Evolutionary conservation across 2,888 invertebrate genomes (phyloP).

Genomic region (Cyaniris semiargus): DNA sequence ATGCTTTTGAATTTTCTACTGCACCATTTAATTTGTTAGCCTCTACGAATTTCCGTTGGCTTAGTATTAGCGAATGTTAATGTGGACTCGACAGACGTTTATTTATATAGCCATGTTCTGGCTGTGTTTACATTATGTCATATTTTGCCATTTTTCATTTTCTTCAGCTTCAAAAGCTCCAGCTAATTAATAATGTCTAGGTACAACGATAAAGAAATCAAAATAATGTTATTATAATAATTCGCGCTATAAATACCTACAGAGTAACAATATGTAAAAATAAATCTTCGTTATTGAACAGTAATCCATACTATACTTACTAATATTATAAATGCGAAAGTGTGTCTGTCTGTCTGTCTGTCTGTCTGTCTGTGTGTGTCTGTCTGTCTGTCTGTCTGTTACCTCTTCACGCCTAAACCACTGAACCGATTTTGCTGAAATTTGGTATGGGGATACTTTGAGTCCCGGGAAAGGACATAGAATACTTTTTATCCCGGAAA

Average conservation of each 20-base stretch:
- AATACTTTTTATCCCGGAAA: no score
- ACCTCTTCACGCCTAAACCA: no score
- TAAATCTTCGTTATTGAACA: background rate
- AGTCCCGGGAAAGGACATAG: no score
- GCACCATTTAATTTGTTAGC: conserved; percentile 31
- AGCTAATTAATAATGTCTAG: background rate
- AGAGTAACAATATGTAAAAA: background rate
- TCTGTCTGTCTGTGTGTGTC: no score
- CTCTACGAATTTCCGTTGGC: conserved; percentile 29
- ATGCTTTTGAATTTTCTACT: conserved; percentile 41
- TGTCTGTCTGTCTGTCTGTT: no score
- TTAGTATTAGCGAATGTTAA: conserved; percentile 29
- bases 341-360: no score
- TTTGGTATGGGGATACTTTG: no score
- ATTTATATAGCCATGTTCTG: conserved; percentile 19
- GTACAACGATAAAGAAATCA: no score
- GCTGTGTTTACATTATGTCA: background rate
- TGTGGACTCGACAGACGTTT: conserved; percentile 15
- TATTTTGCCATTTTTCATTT: background rate
- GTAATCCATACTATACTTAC: no score
- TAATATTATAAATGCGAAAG: no score
- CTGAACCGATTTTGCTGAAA: no score
- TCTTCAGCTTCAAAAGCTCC: background rate
- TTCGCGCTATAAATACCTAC: background rate
- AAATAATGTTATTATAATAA: no score